phyloP scores from a whole-genome alignment of 2,113 vertebrate genomes.

The Hassar affinis region DNA sequence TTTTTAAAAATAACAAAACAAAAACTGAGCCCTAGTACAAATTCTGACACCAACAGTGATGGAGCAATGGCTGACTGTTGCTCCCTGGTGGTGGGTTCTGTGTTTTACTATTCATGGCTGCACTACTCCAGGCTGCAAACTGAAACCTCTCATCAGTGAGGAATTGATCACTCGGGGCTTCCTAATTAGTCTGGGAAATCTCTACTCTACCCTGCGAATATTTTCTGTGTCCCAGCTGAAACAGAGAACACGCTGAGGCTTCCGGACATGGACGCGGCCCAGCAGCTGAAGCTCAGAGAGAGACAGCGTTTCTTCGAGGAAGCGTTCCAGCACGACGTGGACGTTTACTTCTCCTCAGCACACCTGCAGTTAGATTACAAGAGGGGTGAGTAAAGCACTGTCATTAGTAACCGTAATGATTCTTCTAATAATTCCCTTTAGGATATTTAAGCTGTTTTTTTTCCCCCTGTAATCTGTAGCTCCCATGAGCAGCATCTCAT shows the following conservation, averaged over 20 bases:
- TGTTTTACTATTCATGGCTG: not conserved
- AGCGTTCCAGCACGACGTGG: slow-evolving; percentile 91
- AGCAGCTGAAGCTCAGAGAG: slow-evolving; percentile 85
- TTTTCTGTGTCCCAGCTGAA: slow-evolving; percentile 62
- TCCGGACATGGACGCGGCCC: slow-evolving; percentile 73
- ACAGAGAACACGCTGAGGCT: slow-evolving; percentile 66
- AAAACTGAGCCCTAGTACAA: not conserved
- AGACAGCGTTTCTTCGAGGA: slow-evolving; percentile 95
- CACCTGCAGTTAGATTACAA: slow-evolving; percentile 88
- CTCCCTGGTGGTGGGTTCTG: slow-evolving; percentile 58
- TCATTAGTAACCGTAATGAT: not conserved
- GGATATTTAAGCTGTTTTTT: not conserved
- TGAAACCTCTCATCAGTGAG: not conserved
- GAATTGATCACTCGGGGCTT: not conserved
- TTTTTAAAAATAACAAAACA: not conserved
- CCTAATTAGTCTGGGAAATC: slow-evolving; percentile 1
- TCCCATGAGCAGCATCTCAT: slow-evolving; percentile 90
- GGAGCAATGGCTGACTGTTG: slow-evolving; percentile 50
- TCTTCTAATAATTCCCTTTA: not conserved
- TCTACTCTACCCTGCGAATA: not conserved
- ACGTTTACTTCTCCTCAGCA: slow-evolving; percentile 87
- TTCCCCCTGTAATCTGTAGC: slow-evolving; percentile 51
- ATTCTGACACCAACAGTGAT: not conserved
- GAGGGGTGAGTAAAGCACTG: slow-evolving; percentile 78
- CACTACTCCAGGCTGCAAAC: not conserved